Base-by-base conservation (phyloP, 2,888 invertebrate genomes). In the Diarsia mendica region DNA sequence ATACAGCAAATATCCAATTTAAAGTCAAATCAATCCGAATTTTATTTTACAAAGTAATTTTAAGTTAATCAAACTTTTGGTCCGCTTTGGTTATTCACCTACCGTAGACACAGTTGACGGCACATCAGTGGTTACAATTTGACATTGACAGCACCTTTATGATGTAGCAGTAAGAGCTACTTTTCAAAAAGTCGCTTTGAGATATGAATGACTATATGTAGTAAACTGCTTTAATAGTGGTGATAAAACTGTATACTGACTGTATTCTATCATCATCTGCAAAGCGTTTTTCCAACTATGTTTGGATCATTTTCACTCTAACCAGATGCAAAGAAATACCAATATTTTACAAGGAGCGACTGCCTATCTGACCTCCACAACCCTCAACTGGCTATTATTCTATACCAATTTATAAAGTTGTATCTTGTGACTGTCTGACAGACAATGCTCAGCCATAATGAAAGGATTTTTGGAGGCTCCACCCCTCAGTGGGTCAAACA, bases 31-130 rank as follows among this genome's bases (percentile, higher is more conserved):
- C 44, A 69, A 44, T 77, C 46, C 58, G 65, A 2, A 65, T 77
- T 77, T 48, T 65, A 58, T 65, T 58, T 3, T 15, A 76, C 48
- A 23, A 68, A 77, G 44, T 77, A 20, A 55, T 77, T 77, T 60
- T 46, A 33, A 69, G 64, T 70, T 64, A 70, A 65, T 77, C 51
- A 58, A 75, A 70, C 10, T 78, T 77, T 60, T 44, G 49, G 44
- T 33, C 15, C 15, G 6, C 13, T 15, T 18, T 55, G 55, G 44
- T 44, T 39, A 48, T 63, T 69, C 64, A 33, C 23, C 20, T 51
- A 44, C 28, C 39, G 28, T 28, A 10, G 20, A 63, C 13, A 63
- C 44, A 44, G 61, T 13, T 63, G 63, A 63, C 39, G 13, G 63
- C 44, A 44, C 39, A 63, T 63, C 63, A 63, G 5, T n/a, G 39